These are phyloP conservation scores for Styela plicata DNA, from an alignment of 23 tunicate species.

Conservation along the genomic window DNA sequence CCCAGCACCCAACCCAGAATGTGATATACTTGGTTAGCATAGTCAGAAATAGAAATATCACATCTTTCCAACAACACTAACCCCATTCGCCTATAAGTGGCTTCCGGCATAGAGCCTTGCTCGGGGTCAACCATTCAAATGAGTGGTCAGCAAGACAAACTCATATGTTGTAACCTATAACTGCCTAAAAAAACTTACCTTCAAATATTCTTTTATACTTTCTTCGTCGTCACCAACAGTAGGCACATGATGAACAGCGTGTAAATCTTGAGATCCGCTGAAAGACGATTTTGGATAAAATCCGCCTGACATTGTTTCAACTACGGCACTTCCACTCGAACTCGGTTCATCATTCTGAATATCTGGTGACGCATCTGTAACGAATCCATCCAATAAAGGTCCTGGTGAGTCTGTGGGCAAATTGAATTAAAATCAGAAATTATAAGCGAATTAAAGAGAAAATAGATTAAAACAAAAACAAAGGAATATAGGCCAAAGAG, in stretches of 20 bases:
- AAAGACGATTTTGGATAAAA: constrained; percentile 6
- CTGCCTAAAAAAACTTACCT: too few species aligned
- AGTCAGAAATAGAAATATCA: too few species aligned
- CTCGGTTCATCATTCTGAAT: neutral
- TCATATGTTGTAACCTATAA: too few species aligned
- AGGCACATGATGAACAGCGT: constrained; percentile 1
- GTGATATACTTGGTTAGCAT: too few species aligned
- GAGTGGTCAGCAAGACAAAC: too few species aligned
- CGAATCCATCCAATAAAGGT: neutral
- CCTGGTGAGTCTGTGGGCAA: neutral
- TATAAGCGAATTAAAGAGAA: neutral
- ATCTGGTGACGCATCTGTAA: constrained; percentile 4
- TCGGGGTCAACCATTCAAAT: too few species aligned
- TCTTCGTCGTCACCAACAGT: constrained; percentile 17
- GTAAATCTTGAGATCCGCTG: neutral
- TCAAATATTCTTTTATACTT: constrained; percentile 7
- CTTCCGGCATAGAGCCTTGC: too few species aligned
- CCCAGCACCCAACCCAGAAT: too few species aligned
- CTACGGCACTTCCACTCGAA: neutral
- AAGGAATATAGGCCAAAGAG: neutral
- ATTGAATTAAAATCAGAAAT: neutral
- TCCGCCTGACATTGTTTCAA: neutral
- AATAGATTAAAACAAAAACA: neutral
- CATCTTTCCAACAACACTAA: too few species aligned
- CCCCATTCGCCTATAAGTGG: too few species aligned